Evolutionary conservation across 2,888 invertebrate species (phyloP), one percentile per base, ranked within the genome.

Genomic region (Drosophila mercatorum): DNA sequence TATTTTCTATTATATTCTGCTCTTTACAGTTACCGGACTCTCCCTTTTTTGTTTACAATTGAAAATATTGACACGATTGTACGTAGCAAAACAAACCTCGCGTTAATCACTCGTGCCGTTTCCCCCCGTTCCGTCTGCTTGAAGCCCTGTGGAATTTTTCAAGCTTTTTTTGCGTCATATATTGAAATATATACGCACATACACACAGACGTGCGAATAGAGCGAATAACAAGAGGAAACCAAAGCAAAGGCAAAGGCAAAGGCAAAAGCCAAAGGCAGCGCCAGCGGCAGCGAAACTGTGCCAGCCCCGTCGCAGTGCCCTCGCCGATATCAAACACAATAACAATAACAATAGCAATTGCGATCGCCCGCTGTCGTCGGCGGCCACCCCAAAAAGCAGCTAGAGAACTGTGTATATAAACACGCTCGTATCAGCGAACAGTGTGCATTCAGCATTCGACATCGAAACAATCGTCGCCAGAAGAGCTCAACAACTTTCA

Each of bases 111-210:
- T 70, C 53, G 31, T 56, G 41, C 6, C 40, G 47, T 43, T 58
- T 31, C 53, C 64, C 66, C 59, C 14, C 52, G n/a, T 56, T 55
- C 56, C 53, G 31, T 28, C 36, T n/a, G 17, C 7, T 49, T 7
- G 58, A 31, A 38, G 57, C 52, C 47, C 56, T 53, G 61, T 81
- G 84, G 84, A 82, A 86, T 82, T 82, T 77, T 83, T 73, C 63
- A 81, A 72, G 67, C 65, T 68, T 68, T 88, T 80, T 87, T 81
- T 86, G 85, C 88, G 85, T 88, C 88, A 86, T 70, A 81, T 72
- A 47, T 75, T 74, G 71, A 81, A 83, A 81, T 74, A 72, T 70
- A 62, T 65, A 47, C 26, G n/a, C 53, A 47, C 49, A 55, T 52
- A 49, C 34, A 34, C 0, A 34, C 34, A 34, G 2, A 34, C 34